Base-by-base conservation (phyloP, 2,888 invertebrate species). In the Sesia bembeciformis region DNA sequence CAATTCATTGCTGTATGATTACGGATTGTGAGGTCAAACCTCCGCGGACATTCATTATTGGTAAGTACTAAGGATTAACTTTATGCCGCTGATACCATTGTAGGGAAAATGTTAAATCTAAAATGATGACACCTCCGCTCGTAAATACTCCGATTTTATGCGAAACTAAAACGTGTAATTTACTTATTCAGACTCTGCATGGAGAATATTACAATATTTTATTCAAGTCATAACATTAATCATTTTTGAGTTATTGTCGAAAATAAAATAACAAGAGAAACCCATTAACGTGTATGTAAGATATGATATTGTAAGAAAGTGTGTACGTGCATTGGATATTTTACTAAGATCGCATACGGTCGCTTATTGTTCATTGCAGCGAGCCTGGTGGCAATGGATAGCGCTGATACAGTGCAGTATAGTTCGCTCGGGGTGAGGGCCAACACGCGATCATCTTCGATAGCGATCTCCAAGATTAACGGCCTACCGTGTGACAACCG, bases 381-480 rank as follows among this genome's bases (percentile, higher is more conserved):
- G 8, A 46, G 46, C 4, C 7, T 23, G 46, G 46, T 46, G 46
- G 46, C 46, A 23, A 23, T 23, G 46, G 8, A n/a, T 46, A n/a
- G 46, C 46, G 46, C 6, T 23, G 46, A 7, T 23, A 46, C 46
- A 23, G 46, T 46, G 46, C 46, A 7, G 8, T 46, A 46, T 46
- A 46, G 46, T 46, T 50, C 38, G 39, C 8, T 38, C 63, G 62
- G 64, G 62, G 64, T 65, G 65, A 23, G 67, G 67, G 65, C 57
- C 56, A 65, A 69, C 85, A 85, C 85, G 85, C 85, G 81, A 84
- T 82, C 84, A 77, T 76, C 72, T 68, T 63, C 64, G 85, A 86
- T 87, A 83, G 76, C 76, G 78, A 85, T 86, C 87, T 76, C 63
- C 64, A 72, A 85, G 84, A 86, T 85, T 77, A 84, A 84, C 83